Evolutionary conservation across 2,888 invertebrate species (phyloP).

Genomic region (Unio delphinus): DNA sequence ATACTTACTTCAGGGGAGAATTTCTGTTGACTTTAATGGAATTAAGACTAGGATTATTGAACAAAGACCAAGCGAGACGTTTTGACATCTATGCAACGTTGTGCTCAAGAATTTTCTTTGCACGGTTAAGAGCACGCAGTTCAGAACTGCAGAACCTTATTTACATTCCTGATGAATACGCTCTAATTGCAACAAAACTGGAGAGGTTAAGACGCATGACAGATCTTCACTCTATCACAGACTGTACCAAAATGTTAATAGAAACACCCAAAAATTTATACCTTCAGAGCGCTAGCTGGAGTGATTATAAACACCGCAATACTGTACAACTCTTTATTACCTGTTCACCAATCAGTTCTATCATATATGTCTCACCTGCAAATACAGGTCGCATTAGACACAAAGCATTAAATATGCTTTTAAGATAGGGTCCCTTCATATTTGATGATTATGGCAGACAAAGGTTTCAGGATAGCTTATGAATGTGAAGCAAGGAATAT

Average conservation of each 20-base stretch:
- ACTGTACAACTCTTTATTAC: constrained; percentile 33
- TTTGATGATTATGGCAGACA: constrained; percentile 34
- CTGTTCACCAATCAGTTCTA: constrained; percentile 29
- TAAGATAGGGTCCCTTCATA: constrained; percentile 20
- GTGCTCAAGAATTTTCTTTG: constrained; percentile 18
- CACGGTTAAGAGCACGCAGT: constrained; percentile 19
- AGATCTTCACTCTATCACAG: constrained; percentile 22
- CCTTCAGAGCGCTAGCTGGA: constrained; percentile 29
- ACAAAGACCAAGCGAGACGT: constrained; percentile 21
- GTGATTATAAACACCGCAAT: constrained; percentile 43
- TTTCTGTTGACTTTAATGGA: constrained; percentile 25
- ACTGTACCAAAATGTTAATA: constrained; percentile 29
- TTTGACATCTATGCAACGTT: constrained; percentile 22
- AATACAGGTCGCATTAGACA: constrained; percentile 34
- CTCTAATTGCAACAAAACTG: constrained; percentile 19
- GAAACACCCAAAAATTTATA: constrained; percentile 26
- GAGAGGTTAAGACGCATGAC: constrained; percentile 11
- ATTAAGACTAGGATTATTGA: constrained; percentile 19
- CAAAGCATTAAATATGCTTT: constrained; percentile 23
- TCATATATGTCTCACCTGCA: constrained; percentile 20
- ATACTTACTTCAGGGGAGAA: constrained; percentile 22
- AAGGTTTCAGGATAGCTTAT: constrained; percentile 32
- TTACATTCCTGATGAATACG: constrained; percentile 14
- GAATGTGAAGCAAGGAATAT: constrained; percentile 14
- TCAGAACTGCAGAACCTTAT: constrained; percentile 10